Conservation (phyloP, 2,797 vertebrate genomes). For the Coilia nasus region DNA sequence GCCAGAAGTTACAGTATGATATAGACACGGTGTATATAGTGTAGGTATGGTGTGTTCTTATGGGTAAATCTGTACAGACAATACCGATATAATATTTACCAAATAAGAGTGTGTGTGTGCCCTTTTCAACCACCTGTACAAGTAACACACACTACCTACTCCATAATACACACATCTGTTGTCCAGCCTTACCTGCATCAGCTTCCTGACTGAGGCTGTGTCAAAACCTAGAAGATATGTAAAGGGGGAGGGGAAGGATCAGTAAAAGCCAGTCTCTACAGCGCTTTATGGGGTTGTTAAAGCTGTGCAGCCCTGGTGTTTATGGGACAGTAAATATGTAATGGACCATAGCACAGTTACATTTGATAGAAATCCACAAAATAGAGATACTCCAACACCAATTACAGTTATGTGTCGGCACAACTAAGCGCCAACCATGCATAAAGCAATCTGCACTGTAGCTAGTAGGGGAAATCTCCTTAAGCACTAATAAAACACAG, state of each 20-base stretch:
- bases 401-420: neutral
- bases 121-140: no score
- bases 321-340: slow-evolving; percentile 36
- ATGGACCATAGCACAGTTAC: slow-evolving; percentile 1
- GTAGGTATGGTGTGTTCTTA: no score
- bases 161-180: neutral
- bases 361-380: slow-evolving; percentile 1
- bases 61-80: no score
- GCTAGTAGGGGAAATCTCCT: neutral
- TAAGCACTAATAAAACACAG: neutral
- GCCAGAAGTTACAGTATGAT: no score
- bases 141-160: no score
- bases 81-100: no score
- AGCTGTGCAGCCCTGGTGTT: slow-evolving; percentile 26
- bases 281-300: slow-evolving; percentile 26
- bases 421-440: neutral
- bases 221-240: slow-evolving; percentile 79
- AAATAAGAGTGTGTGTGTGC: no score
- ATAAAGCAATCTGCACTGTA: neutral
- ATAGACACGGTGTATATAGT: no score
- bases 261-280: neutral
- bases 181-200: slow-evolving; percentile 88
- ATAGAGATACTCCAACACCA: neutral
- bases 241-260: slow-evolving; percentile 27
- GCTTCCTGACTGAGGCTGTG: slow-evolving; percentile 86